Evolutionary conservation across 2,113 vertebrate species (phyloP).

Genomic region (Ophthalmotilapia sp.): DNA sequence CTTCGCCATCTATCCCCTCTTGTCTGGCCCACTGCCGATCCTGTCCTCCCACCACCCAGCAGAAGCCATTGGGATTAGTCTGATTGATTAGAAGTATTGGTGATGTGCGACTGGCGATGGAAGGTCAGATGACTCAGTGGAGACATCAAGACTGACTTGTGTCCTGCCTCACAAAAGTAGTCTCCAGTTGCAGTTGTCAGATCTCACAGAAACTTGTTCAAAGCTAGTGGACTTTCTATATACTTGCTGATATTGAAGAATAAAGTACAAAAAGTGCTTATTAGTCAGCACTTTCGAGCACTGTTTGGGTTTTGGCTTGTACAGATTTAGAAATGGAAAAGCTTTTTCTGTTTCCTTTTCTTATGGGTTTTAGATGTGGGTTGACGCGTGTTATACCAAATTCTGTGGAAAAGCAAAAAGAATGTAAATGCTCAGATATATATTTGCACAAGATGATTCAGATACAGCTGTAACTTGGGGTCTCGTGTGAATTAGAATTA

Average conservation of each 20-base stretch:
- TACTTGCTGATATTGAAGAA: not conserved
- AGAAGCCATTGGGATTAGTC: constrained; percentile 19
- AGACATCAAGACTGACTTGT: constrained; percentile 25
- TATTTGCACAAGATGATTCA: not conserved
- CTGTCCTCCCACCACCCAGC: not conserved
- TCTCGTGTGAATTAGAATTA: not conserved
- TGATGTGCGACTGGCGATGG: constrained; percentile 6
- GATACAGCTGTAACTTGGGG: not conserved
- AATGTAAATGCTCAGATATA: not conserved
- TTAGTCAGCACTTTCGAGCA: not conserved
- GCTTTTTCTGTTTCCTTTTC: not conserved
- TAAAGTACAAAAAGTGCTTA: not conserved
- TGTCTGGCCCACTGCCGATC: not conserved
- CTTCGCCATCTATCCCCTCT: not conserved
- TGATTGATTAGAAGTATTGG: constrained; percentile 36
- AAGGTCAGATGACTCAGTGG: constrained; percentile 21
- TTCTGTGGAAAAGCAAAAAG: not conserved
- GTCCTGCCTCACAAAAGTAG: not conserved
- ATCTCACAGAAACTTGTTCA: not conserved
- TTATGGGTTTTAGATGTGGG: not conserved
- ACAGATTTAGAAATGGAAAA: not conserved
- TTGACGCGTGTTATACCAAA: not conserved
- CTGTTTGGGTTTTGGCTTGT: not conserved
- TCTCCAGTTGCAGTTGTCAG: not conserved
- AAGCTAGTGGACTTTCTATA: not conserved